Conservation (phyloP, 2,113 vertebrate species). For the Electrona antarctica region DNA sequence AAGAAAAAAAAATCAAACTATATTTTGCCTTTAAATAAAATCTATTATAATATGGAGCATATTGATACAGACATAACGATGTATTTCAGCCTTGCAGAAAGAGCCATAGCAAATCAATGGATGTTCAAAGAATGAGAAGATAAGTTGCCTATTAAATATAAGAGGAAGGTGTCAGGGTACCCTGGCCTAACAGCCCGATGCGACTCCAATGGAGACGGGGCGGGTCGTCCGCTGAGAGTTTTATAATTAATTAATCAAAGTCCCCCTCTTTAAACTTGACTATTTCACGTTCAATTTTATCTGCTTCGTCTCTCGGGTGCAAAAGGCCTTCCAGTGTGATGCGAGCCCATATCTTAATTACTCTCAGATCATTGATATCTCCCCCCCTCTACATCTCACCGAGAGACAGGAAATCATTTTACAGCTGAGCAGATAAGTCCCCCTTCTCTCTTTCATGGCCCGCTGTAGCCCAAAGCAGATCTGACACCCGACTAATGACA, state of each 20-base stretch:
- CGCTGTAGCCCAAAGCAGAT: conserved; percentile 55
- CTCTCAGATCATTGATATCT: conserved; percentile 75
- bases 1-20: too few relatives aligned
- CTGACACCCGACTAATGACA: conserved; percentile 68
- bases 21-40: too few relatives aligned
- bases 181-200: conserved; percentile 43
- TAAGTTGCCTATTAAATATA: conserved; percentile 71
- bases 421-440: conserved; percentile 78
- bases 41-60: conserved; percentile 63
- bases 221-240: conserved; percentile 59
- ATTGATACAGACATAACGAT: conserved; percentile 70
- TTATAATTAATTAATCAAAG: conserved; percentile 79
- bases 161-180: conserved; percentile 61
- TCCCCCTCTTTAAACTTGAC: conserved; percentile 63
- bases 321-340: conserved; percentile 60
- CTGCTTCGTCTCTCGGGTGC: conserved; percentile 63
- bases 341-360: conserved; percentile 78
- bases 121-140: conserved; percentile 60
- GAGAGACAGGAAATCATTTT: conserved; percentile 79
- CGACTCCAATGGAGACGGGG: conserved; percentile 53
- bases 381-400: conserved; percentile 43
- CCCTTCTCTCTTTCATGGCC: conserved; percentile 63
- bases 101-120: conserved; percentile 47
- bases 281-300: conserved; percentile 71
- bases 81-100: conserved; percentile 57